Base-by-base conservation (phyloP, 1,140 invertebrate species). In the Lordiphosa mommai region DNA sequence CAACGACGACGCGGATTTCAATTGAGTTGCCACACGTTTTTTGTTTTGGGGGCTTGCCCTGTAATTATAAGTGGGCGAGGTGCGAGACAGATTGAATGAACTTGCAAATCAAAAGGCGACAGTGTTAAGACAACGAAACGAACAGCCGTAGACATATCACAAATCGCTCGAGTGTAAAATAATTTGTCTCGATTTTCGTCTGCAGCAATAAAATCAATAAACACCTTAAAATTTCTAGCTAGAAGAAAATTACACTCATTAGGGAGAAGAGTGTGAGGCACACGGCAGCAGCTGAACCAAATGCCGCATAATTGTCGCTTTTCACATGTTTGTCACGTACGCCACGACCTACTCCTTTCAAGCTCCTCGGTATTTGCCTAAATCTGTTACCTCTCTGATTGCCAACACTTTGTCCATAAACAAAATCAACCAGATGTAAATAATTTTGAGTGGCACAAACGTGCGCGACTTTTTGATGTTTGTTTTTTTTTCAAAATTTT, bases 171-270 rank as follows among this genome's bases (percentile, higher is more conserved):
- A 66, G 72, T 82, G 72, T 77, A 63, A 84, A 72, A 77, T 84
- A 84, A 82, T 84, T 77, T 82, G 77, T 72, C 72, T 82, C 77
- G 77, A 59, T 70, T 70, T 67, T 68, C 67, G 69, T 61, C 41
- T 61, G 53, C 47, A 32, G 48, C 36, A 76, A 68, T 53, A 52
- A 61, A 82, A 76, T 82, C 77, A 60, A 67, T 76, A 57, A 56
- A 37, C 56, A 41, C 29, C 51, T 44, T 23, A 38, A 37, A 16
- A 37, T 40, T 27, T 9, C 44, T 34, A 40, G 30, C 17, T 16
- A 40, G 17, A 29, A 52, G 32, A 40, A 37, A 30, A 64, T 17
- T 41, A 30, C 49, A 40, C 37, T 58, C 55, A 72, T 77, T 77
- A 72, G 64, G 10, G 44, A 56, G 10, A 12, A 27, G 29, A 4